Percentiles rank a stretch among this genome's conserved stretches.
These are phyloP conservation scores for Orchesella flavescens DNA, from an alignment of 2,888 invertebrate genomes.

Conservation along the genomic window DNA sequence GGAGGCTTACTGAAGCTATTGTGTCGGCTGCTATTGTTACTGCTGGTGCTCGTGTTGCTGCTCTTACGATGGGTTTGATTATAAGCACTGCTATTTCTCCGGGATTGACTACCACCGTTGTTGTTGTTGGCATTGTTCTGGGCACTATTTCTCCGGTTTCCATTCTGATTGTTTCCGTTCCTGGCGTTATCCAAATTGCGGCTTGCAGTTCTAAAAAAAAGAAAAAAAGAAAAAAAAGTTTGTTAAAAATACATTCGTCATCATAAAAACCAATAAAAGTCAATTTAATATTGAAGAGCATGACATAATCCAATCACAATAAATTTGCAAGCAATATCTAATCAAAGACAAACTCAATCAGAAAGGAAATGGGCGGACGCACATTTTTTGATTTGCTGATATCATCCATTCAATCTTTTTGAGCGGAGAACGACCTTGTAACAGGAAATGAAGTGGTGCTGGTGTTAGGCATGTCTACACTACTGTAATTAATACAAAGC, in stretches of 20 bases:
- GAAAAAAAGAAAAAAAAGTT: slow-evolving; percentile 30
- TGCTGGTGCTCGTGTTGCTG: slow-evolving; percentile 55
- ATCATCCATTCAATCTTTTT: slow-evolving; percentile 44
- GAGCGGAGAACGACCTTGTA: slow-evolving; percentile 31
- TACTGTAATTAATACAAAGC: slow-evolving; percentile 42
- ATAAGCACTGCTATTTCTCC: slow-evolving; percentile 48
- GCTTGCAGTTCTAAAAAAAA: slow-evolving; percentile 34
- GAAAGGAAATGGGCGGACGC: slow-evolving; percentile 45
- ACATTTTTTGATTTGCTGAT: slow-evolving; percentile 41
- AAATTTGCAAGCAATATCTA: slow-evolving; percentile 15
- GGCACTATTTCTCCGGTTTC: slow-evolving; percentile 43
- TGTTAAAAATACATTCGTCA: slow-evolving; percentile 2
- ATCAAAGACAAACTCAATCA: slow-evolving; percentile 25
- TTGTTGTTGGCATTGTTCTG: background rate
- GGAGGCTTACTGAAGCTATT: slow-evolving; percentile 65
- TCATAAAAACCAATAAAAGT: no score
- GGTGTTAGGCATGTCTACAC: background rate
- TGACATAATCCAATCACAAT: background rate
- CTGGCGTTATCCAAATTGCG: slow-evolving; percentile 42
- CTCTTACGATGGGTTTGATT: slow-evolving; percentile 32
- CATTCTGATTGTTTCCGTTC: slow-evolving; percentile 22
- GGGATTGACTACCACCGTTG: slow-evolving; percentile 28
- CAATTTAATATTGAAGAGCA: no score
- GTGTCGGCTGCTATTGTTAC: slow-evolving; percentile 63
- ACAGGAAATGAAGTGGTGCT: slow-evolving; percentile 40